These are phyloP conservation scores for Nineta flava DNA, from an alignment of 2,888 invertebrate genomes.

Conservation along the genomic window DNA sequence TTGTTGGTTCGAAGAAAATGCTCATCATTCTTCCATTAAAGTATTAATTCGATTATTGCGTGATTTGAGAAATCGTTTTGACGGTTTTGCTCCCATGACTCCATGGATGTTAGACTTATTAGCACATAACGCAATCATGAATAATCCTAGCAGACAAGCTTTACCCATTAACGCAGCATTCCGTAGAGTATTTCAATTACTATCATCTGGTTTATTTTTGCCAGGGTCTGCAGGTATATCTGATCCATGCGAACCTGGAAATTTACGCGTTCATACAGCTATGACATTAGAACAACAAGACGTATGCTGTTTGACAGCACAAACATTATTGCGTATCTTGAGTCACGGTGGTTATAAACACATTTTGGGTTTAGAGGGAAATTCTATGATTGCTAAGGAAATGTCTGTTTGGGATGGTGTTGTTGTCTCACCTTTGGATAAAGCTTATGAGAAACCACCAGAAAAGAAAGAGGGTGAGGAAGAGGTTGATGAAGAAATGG, in stretches of 20 bases:
- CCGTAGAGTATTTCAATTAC: slow-evolving; percentile 72
- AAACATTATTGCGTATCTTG: slow-evolving; percentile 79
- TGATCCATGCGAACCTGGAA: slow-evolving; percentile 87
- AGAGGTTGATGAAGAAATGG: slow-evolving; percentile 49
- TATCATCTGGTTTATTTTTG: slow-evolving; percentile 87
- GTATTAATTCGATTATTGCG: slow-evolving; percentile 80
- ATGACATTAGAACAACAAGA: slow-evolving; percentile 87
- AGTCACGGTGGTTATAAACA: slow-evolving; percentile 89
- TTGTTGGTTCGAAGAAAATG: slow-evolving; percentile 97
- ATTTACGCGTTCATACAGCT: slow-evolving; percentile 76
- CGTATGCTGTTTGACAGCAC: slow-evolving; percentile 82
- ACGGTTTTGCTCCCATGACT: slow-evolving; percentile 77
- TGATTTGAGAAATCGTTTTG: slow-evolving; percentile 78
- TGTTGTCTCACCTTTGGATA: slow-evolving; percentile 86
- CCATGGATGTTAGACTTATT: slow-evolving; percentile 95
- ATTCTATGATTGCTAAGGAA: slow-evolving; percentile 45
- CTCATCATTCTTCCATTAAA: slow-evolving; percentile 92
- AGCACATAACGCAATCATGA: slow-evolving; percentile 92
- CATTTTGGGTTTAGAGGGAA: slow-evolving; percentile 54
- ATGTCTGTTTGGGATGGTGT: slow-evolving; percentile 97
- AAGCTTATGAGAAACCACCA: slow-evolving; percentile 72
- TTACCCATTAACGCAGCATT: slow-evolving; percentile 86
- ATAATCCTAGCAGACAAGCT: slow-evolving; percentile 85
- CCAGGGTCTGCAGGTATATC: slow-evolving; percentile 86
- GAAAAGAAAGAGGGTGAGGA: slow-evolving; percentile 60